Base-by-base conservation (phyloP, 1,140 invertebrate genomes). In the Bombus soroeensis region DNA sequence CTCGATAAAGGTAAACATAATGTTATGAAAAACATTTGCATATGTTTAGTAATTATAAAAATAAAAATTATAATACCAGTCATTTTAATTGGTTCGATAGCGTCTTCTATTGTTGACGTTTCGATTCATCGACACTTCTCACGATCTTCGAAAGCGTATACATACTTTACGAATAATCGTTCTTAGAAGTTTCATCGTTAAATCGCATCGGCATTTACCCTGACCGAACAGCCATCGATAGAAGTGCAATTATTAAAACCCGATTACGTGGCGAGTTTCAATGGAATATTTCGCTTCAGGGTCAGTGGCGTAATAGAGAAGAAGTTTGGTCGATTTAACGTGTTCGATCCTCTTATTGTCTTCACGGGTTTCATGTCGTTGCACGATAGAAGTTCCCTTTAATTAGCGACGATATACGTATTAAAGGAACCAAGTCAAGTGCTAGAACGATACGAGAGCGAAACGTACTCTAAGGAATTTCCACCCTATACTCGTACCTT, bases 241-340 rank as follows among this genome's bases (percentile, higher is more conserved):
- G 22, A 47, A 41, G 68, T 62, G 71, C 43, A 57, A 81, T 91
- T 88, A 81, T 89, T 77, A 41, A 34, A 77, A 73, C 32, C 75
- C 28, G 43, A 78, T 84, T 74, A 70, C 57, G 43, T n/a, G 22
- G 57, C 53, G 57, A 79, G 81, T 84, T 87, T 84, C 81, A 79
- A 84, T 87, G 86, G 39, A 83, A 73, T 59, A 78, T 84, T 87
- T 84, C 34, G 57, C 59, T 66, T 74, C 81, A 84, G 74, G 86
- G 86, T 78, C 75, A 62, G 81, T 57, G 73, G 75, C 28, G 81
- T 74, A 72, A 87, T 84, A 76, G 72, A 62, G 75, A 84, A 87
- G 75, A 87, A 87, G 86, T 87, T 87, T 87, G 86, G 86, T 87
- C 86, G 86, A 87, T 87, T 87, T 85, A 87, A 85, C 83, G 59